Base-by-base conservation (phyloP, 2,113 vertebrate species). In the rat (Rattus norvegicus) region DNA sequence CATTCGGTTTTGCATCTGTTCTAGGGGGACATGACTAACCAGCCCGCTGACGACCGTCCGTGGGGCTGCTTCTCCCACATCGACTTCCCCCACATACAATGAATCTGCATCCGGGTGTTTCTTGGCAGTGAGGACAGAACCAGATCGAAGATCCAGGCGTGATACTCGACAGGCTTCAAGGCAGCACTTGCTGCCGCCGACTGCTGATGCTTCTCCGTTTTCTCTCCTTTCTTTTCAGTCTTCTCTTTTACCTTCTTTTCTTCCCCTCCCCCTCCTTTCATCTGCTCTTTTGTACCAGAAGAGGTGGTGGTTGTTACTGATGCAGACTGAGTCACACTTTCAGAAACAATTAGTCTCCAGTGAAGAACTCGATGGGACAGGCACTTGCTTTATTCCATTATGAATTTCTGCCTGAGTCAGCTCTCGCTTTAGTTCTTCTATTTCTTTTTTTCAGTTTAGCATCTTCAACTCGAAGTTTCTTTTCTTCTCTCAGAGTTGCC, bases 381-480 rank as follows among this genome's bases (percentile, higher is more conserved):
- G 81, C 3, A 99, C 97, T 5, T 99, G 99, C 88, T 93, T 99
- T 93, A 99, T 99, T 99, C 99, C 99, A 98, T 99, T 99, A 72
- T 97, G 98, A 98, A 98, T 99, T 98, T 99, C 99, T 93, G 99
- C 99, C 92, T 99, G 98, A 95, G 99, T 99, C 84, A 99, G 98
- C 96, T 99, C 99, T 75, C 99, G 99, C 97, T 99, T 99, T 90
- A 99, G 97, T 17, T 98, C 98, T 95, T 99, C 99, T 28, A 99
- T 99, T 98, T 99, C 99, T 95, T 99, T 99, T 99, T 98, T 99
- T 99, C 97, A 99, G 95, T 97, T 99, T 99, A 90, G 99, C 99
- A 96, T 99, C 99, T 99, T 99, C 99, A 97, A 99, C 99, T 98
- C 99, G 98, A 92, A 99, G 99, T 95, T 99, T 99, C 99, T 99